Conservation (phyloP, 1,140 invertebrate species). For the Drosophila serrata region DNA sequence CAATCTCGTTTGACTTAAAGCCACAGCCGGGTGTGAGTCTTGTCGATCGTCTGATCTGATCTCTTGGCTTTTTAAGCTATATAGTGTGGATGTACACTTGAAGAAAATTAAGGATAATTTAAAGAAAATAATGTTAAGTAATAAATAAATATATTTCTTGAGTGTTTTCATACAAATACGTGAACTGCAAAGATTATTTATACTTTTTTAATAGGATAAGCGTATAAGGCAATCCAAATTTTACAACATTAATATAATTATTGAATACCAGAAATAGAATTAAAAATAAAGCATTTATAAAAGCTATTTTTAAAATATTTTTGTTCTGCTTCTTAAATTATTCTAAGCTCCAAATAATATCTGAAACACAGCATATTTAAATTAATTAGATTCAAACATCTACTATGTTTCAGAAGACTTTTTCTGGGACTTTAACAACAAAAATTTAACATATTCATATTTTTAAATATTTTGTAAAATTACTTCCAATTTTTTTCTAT, state of each 20-base stretch:
- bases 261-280: no score
- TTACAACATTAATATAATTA: no score
- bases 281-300: no score
- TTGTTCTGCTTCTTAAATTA: no score
- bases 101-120: background rate
- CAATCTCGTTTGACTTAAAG: constrained; percentile 79
- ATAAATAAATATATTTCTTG: background rate
- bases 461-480: background rate
- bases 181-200: background rate
- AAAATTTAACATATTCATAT: background rate
- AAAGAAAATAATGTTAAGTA: fast-evolving
- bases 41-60: constrained; percentile 28
- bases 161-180: background rate
- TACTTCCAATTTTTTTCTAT: no score
- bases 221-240: background rate
- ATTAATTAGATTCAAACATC: background rate
- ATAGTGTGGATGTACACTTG: background rate
- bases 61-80: background rate
- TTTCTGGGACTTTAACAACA: no score
- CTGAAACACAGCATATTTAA: no score
- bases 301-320: no score
- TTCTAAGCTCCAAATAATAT: no score
- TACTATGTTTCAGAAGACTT: background rate
- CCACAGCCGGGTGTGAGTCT: constrained; percentile 63
- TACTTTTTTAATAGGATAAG: background rate